phyloP scores from a whole-genome alignment of 2,888 invertebrate genomes.

The Oscheius sp. region DNA sequence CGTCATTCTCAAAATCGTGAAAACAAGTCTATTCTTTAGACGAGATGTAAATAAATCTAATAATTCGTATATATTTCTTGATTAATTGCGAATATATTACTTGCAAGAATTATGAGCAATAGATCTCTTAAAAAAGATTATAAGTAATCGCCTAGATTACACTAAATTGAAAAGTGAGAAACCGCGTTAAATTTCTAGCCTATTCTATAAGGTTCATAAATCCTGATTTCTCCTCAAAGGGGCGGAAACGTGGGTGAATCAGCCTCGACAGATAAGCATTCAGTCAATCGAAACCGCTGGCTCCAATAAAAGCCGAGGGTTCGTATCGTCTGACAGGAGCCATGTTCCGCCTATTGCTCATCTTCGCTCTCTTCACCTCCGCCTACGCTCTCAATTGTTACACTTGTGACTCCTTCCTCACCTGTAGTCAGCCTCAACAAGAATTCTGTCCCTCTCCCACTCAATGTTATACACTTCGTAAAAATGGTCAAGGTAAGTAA shows the following conservation, averaged over 20 bases:
- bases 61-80: too few relatives aligned
- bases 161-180: too few relatives aligned
- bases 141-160: too few relatives aligned
- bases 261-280: slow-evolving; percentile 19
- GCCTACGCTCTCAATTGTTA: slow-evolving; percentile 15
- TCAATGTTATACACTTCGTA: slow-evolving; percentile 24
- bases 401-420: slow-evolving; percentile 26
- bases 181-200: too few relatives aligned
- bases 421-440: slow-evolving; percentile 10
- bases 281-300: slow-evolving; percentile 15
- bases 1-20: too few relatives aligned
- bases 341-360: slow-evolving; percentile 17
- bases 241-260: slow-evolving; percentile 22
- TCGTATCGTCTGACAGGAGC: background rate
- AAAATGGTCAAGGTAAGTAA: slow-evolving; percentile 13
- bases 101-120: too few relatives aligned
- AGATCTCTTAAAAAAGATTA: too few relatives aligned
- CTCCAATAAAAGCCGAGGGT: slow-evolving; percentile 14
- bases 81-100: too few relatives aligned
- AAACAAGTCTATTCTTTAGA: too few relatives aligned
- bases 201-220: too few relatives aligned
- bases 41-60: too few relatives aligned
- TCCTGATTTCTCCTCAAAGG: too few relatives aligned
- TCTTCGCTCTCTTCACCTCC: slow-evolving; percentile 6
- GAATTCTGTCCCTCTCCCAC: slow-evolving; percentile 16